Conservation (phyloP, 2,113 vertebrate species). For the Pleuronectes platessa region DNA sequence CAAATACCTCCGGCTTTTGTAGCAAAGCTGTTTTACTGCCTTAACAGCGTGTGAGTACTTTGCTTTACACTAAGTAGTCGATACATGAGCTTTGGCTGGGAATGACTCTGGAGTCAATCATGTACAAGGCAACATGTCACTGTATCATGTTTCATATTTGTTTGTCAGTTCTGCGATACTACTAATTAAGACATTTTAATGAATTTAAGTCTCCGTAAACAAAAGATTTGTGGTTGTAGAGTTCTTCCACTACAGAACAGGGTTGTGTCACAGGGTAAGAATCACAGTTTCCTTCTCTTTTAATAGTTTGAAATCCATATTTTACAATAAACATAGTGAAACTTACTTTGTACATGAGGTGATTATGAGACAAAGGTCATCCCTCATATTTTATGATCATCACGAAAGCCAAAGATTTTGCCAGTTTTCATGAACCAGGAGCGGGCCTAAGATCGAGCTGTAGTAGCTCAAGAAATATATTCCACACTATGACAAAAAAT, state of each 20-base stretch:
- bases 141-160: conserved; percentile 36
- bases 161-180: conserved; percentile 31
- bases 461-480: not conserved
- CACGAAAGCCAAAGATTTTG: not conserved
- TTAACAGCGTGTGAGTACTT: conserved; percentile 57
- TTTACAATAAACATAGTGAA: not conserved
- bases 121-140: conserved; percentile 22
- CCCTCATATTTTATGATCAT: not conserved
- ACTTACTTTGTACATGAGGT: not conserved
- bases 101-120: conserved; percentile 34
- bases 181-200: conserved; percentile 25
- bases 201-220: conserved; percentile 32
- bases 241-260: conserved; percentile 23
- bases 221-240: conserved; percentile 1
- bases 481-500: not conserved
- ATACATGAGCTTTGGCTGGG: conserved; percentile 24
- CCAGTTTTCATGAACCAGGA: not conserved
- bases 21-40: conserved; percentile 72
- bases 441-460: not conserved
- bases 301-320: not conserved
- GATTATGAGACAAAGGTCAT: not conserved
- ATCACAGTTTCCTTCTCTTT: conserved; percentile 10
- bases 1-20: conserved; percentile 72
- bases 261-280: conserved; percentile 1
- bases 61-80: conserved; percentile 44